Base-by-base conservation (phyloP, 2,797 vertebrate genomes). In the Scomberomorus guttatus region DNA sequence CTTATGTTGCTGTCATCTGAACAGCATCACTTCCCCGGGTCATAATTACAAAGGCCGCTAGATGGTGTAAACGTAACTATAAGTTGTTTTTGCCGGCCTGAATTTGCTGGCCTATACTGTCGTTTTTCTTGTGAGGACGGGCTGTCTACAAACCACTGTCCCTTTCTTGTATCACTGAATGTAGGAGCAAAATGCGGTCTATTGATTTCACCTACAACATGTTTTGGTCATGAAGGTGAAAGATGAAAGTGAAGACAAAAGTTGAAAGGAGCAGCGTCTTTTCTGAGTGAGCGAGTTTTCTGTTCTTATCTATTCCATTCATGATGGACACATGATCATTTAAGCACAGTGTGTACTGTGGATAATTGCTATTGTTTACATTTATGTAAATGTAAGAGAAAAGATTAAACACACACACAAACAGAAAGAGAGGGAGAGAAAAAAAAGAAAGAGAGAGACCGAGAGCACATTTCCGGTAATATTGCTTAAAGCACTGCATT, bases 401-500 rank as follows among this genome's bases (percentile, higher is more conserved):
- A 75, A 80, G 6, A 56, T 57, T 51, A 27, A 3, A 62, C 34
- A 59, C 42, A 42, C 4, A 42, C 12, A 14, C 12, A 14, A 42
- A 61, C 6, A 69, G 39, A 59, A 12, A 61, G 20, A 37, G 2
- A 81, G 7, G 32, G n/a, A 64, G 18, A 25, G 65, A 55, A 17
- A 52, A 42, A 76, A 46, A 32, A 42, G 29, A 34, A 14, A 52
- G 37, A 51, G 22, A 56, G 4, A 50, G 22, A 69, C 12, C 73
- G 20, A 50, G 54, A 52, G n/a, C 65, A 67, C 42, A 79, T 77
- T 74, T 66, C 27, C 13, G 3, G 34, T 74, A 48, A 81, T 62
- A 80, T 68, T 69, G 73, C 75, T 80, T 75, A 89, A 87, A 88
- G 79, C 70, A 75, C 22, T 76, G 61, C 75, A 82, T 87, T 83